phyloP scores from a whole-genome alignment of 2,888 invertebrate genomes.

The Aethes cnicana region DNA sequence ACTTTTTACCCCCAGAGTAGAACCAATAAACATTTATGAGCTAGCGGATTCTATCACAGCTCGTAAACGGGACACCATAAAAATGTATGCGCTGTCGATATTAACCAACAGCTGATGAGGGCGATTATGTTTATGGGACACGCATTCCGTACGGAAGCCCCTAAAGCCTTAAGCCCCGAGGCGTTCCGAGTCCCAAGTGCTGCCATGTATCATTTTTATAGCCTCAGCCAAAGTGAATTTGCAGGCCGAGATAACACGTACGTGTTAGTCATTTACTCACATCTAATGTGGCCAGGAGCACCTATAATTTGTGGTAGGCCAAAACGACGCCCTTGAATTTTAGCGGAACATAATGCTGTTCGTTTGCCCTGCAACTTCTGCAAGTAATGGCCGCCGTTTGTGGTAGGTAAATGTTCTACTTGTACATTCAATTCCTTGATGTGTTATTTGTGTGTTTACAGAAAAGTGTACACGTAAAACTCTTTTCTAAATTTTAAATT shows the following conservation, averaged over 20 bases:
- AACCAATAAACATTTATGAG: conserved; percentile 59
- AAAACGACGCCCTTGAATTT: conserved; percentile 19
- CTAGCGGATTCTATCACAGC: conserved; percentile 60
- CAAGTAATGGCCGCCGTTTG: conserved; percentile 13
- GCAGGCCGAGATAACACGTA: conserved; percentile 71
- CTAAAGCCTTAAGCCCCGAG: conserved; percentile 59
- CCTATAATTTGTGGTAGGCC: conserved; percentile 21
- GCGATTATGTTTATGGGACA: conserved; percentile 71
- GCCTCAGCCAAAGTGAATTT: conserved; percentile 75
- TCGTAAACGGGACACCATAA: conserved; percentile 64
- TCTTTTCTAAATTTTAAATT: too few relatives aligned
- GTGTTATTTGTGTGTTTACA: not conserved
- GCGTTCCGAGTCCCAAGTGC: conserved; percentile 60
- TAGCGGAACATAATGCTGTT: conserved; percentile 15
- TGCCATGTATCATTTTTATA: conserved; percentile 76
- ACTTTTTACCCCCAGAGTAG: conserved; percentile 47
- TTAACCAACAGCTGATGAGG: conserved; percentile 64
- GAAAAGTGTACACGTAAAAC: too few relatives aligned
- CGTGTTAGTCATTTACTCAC: conserved; percentile 74
- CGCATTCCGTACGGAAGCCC: conserved; percentile 53
- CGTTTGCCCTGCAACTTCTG: conserved; percentile 15
- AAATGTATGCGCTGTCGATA: conserved; percentile 56
- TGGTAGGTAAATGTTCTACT: conserved; percentile 3
- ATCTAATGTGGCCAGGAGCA: conserved; percentile 49
- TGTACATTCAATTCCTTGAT: not conserved